Conservation (phyloP, 1,140 invertebrate species). For the Drosophila triauraria region DNA sequence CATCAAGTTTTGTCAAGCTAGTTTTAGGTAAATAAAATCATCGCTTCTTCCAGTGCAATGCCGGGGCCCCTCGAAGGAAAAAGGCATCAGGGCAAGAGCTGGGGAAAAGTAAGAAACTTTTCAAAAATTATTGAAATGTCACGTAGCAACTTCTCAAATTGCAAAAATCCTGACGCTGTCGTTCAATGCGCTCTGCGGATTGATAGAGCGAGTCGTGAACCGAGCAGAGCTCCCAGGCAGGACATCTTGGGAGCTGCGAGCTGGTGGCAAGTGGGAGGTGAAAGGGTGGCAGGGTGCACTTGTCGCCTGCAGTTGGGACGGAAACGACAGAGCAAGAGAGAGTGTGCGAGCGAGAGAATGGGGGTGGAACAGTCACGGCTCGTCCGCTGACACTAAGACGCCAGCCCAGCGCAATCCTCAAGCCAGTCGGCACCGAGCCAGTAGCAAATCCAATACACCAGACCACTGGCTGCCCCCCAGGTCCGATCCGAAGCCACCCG, state of each 20-base stretch:
- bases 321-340: slow-evolving; percentile 17
- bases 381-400: slow-evolving; percentile 80
- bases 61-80: slow-evolving; percentile 18
- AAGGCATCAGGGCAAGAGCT: slow-evolving; percentile 3
- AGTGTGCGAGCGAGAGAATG: slow-evolving; percentile 8
- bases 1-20: background rate
- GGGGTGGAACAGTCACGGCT: slow-evolving; percentile 56
- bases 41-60: slow-evolving; percentile 13
- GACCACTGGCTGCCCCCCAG: slow-evolving; percentile 18
- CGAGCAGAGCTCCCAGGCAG: slow-evolving; percentile 33
- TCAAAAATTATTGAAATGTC: slow-evolving; percentile 85
- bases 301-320: slow-evolving; percentile 65
- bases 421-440: slow-evolving; percentile 50
- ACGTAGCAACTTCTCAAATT: slow-evolving; percentile 85
- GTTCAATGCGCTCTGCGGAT: slow-evolving; percentile 84
- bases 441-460: slow-evolving; percentile 78
- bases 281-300: slow-evolving; percentile 55
- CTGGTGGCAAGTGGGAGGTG: background rate
- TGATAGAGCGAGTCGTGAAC: slow-evolving; percentile 75
- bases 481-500: slow-evolving; percentile 10
- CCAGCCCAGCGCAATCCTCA: slow-evolving; percentile 51
- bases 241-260: slow-evolving; percentile 30
- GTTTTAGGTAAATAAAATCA: background rate
- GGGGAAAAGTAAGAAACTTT: slow-evolving; percentile 74
- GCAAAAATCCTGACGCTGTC: slow-evolving; percentile 85